Evolutionary conservation across 2,113 vertebrate species (phyloP).

Genomic region (Xyliphius kryptos): DNA sequence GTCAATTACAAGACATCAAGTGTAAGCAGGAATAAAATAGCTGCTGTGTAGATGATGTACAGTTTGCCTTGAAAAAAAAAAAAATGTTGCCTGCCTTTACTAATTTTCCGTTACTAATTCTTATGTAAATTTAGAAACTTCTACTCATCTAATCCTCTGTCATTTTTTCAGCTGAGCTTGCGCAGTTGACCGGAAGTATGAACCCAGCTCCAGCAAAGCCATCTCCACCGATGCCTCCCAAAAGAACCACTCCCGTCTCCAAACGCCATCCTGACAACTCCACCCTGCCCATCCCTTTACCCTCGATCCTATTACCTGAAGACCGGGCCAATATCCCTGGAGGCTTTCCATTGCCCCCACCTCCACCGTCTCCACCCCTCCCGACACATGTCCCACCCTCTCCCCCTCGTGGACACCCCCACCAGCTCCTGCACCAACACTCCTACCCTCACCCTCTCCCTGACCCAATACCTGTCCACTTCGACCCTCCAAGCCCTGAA

Average conservation of each 20-base stretch:
- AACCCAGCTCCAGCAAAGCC: conserved; percentile 72
- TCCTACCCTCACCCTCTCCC: conserved; percentile 55
- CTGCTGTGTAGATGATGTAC: no score
- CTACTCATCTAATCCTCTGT: neutral
- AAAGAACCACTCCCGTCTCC: conserved; percentile 76
- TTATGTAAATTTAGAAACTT: neutral
- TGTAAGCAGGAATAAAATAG: no score
- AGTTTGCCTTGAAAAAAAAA: no score
- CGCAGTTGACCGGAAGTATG: conserved; percentile 66
- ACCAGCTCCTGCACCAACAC: conserved; percentile 60
- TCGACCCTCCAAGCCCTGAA: conserved; percentile 56
- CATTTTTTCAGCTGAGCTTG: conserved; percentile 55
- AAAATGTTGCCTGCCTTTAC: no score
- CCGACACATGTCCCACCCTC: conserved; percentile 72
- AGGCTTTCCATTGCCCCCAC: conserved; percentile 69
- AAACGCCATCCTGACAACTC: conserved; percentile 58
- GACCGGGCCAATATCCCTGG: conserved; percentile 55
- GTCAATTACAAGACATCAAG: conserved; percentile 3
- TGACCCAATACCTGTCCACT: conserved; percentile 64
- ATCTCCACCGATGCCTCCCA: conserved; percentile 88
- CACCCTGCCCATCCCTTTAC: conserved; percentile 45
- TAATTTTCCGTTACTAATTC: no score
- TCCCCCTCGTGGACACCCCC: conserved; percentile 63
- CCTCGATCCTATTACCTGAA: conserved; percentile 57
- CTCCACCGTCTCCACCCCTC: conserved; percentile 57